Percentiles rank a stretch among this genome's conserved stretches.
phyloP scores from a whole-genome alignment of 2,797 vertebrate genomes.

The Apodemus agrarius region DNA sequence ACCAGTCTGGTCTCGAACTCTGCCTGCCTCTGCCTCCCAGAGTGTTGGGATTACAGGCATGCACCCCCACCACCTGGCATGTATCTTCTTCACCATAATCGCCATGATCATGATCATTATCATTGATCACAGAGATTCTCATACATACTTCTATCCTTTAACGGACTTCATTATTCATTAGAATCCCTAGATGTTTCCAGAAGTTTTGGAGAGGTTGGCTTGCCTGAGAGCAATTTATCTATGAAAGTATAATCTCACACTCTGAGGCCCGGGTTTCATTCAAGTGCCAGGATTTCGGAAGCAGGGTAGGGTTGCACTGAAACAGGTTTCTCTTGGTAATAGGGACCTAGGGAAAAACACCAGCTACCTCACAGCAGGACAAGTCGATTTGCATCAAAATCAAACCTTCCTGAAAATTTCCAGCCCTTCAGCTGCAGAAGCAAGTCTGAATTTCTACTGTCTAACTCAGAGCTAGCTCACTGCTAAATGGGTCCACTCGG shows the following conservation, averaged over 20 bases:
- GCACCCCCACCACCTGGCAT: too few species aligned
- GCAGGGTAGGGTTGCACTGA: not conserved
- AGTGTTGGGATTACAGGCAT: too few species aligned
- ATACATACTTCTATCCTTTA: not conserved
- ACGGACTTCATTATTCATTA: not conserved
- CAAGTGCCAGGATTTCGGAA: not conserved
- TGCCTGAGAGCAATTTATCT: not conserved
- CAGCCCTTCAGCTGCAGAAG: not conserved
- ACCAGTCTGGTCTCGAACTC: too few species aligned
- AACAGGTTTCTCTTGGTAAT: not conserved
- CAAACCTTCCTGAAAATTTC: conserved; percentile 19
- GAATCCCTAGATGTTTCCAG: not conserved
- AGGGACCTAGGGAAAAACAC: conserved; percentile 1
- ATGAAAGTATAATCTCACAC: not conserved
- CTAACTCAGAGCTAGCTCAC: not conserved
- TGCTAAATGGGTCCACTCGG: conserved; percentile 48
- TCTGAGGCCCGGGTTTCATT: not conserved
- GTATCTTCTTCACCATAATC: not conserved
- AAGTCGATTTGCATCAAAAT: conserved; percentile 47
- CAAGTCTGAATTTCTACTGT: not conserved
- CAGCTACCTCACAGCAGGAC: not conserved
- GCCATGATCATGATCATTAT: not conserved
- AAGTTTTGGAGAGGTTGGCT: not conserved
- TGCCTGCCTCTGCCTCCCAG: too few species aligned
- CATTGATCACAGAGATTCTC: not conserved